These are phyloP conservation scores for Meles meles DNA, from an alignment of 2,113 vertebrate species.

Conservation along the genomic window DNA sequence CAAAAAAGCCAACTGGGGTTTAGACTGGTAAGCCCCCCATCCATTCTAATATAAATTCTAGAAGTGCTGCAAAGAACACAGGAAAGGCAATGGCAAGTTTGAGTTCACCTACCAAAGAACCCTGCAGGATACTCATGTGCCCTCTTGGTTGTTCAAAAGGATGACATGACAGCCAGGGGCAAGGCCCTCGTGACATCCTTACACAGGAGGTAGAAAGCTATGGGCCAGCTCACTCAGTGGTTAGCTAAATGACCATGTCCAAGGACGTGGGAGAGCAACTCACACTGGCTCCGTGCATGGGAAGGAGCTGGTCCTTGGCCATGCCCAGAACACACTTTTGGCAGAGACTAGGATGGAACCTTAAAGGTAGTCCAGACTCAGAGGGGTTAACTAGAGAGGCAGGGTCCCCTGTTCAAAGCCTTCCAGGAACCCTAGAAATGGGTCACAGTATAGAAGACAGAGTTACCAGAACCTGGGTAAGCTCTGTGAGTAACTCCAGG, in stretches of 20 bases:
- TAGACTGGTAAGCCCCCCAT: background rate
- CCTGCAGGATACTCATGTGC: background rate
- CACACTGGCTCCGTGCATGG: no score
- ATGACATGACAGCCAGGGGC: background rate
- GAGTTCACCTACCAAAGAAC: background rate
- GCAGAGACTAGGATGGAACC: background rate
- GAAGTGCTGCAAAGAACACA: background rate
- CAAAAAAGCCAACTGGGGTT: background rate
- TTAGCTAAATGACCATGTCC: background rate
- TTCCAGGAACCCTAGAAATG: background rate
- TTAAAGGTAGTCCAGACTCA: background rate
- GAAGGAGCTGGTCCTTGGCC: background rate
- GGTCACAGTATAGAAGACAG: background rate
- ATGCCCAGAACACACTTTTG: background rate
- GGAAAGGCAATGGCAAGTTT: background rate
- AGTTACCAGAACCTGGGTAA: background rate
- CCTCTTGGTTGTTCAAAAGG: background rate
- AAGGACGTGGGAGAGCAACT: no score
- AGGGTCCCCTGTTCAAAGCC: background rate
- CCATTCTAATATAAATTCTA: background rate
- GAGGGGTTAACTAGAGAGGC: background rate
- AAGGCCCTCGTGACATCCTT: background rate
- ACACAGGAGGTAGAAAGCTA: background rate
- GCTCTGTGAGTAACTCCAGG: background rate
- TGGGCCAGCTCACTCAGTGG: background rate